A percentile compares a stretch with the other conserved stretches of the same genome.
Evolutionary conservation across 2,113 vertebrate genomes (phyloP).

Genomic region (Propithecus coquereli): DNA sequence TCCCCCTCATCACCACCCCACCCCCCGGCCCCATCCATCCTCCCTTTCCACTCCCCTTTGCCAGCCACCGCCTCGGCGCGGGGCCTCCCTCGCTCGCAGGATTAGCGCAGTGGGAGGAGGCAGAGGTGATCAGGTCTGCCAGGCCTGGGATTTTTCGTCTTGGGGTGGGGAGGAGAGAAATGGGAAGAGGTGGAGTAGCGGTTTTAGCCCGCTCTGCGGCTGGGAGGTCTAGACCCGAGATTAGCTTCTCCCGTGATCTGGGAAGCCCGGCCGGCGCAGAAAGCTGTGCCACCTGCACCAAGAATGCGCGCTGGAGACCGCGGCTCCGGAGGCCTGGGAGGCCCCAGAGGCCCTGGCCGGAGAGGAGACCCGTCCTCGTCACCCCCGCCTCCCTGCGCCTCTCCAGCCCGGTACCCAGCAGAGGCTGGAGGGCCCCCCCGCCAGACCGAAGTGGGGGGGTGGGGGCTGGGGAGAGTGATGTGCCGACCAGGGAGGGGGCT

Average conservation of each 20-base stretch:
- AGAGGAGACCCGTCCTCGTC: not conserved
- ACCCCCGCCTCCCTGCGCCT: not conserved
- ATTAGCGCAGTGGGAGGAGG: slow-evolving; percentile 45
- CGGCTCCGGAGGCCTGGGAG: not conserved
- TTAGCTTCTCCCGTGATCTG: not conserved
- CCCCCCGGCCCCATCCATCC: slow-evolving; percentile 72
- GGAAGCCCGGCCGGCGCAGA: not conserved
- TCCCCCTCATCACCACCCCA: slow-evolving; percentile 71
- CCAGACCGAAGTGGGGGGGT: accelerated
- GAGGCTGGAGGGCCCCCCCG: not conserved
- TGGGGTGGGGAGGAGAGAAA: not conserved
- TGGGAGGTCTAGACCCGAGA: not conserved
- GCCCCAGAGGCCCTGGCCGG: not conserved
- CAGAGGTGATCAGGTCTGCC: slow-evolving; percentile 40
- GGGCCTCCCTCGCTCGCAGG: slow-evolving; percentile 56
- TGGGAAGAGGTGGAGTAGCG: not conserved
- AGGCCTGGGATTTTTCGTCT: not conserved
- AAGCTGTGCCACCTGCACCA: slow-evolving; percentile 67
- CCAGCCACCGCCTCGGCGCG: slow-evolving; percentile 66
- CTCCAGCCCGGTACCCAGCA: not conserved
- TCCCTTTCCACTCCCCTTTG: slow-evolving; percentile 74
- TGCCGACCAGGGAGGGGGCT: not conserved
- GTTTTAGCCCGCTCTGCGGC: not conserved
- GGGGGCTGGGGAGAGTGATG: not conserved
- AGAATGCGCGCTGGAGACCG: not conserved